Conservation (phyloP, 1,140 invertebrate genomes). For the Plutomurus gul region DNA sequence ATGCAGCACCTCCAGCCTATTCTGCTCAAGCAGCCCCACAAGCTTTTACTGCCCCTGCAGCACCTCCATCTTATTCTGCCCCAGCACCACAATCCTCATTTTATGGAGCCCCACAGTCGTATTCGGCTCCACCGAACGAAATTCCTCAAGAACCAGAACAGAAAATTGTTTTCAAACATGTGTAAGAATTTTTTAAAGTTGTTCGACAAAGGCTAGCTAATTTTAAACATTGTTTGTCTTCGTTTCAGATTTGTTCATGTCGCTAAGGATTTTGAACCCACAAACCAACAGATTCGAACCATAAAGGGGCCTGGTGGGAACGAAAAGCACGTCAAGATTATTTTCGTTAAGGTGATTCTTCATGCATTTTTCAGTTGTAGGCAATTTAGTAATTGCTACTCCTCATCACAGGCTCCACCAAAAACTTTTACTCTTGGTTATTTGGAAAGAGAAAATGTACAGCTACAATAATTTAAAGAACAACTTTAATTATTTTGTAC, state of each 20-base stretch:
- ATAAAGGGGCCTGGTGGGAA: neutral
- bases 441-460: no score
- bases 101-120: neutral
- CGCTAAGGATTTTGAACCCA: neutral
- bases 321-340: neutral
- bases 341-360: neutral
- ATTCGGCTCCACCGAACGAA: neutral
- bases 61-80: neutral
- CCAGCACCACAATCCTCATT: no score
- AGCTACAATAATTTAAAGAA: no score
- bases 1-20: no score
- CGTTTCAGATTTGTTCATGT: neutral
- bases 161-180: conserved; percentile 9
- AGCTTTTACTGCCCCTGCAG: no score
- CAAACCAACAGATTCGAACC: neutral
- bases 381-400: no score
- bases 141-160: neutral
- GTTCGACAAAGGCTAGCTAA: neutral
- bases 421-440: no score
- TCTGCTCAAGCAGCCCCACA: no score
- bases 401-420: no score
- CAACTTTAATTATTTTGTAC: no score
- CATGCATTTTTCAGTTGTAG: no score
- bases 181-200: neutral
- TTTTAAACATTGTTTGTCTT: neutral